Conservation (phyloP, 2,888 invertebrate species). For the Dolichopus griseipennis region DNA sequence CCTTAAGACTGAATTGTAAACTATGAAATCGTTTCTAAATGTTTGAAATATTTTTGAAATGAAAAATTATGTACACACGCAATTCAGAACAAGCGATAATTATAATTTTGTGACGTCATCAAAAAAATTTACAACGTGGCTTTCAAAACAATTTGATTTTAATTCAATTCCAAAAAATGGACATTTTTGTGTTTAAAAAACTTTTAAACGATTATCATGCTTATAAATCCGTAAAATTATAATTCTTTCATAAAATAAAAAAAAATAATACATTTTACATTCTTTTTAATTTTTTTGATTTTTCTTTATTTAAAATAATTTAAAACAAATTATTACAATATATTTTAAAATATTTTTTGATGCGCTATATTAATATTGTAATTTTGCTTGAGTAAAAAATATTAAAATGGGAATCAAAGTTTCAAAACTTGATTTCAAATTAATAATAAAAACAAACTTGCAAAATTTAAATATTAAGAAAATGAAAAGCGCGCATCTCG, state of each 20-base stretch:
- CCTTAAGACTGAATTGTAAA: no score
- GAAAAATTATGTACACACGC: background rate
- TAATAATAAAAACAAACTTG: background rate
- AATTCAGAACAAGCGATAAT: background rate
- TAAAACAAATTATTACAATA: no score
- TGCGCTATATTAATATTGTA: constrained; percentile 1
- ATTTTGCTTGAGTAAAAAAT: background rate
- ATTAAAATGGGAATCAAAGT: background rate
- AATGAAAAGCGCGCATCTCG: constrained; percentile 44
- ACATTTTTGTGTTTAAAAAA: no score
- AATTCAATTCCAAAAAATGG: no score
- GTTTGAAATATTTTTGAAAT: background rate
- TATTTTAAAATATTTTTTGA: background rate
- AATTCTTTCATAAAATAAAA: no score
- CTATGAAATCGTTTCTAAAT: background rate
- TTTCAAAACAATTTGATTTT: background rate
- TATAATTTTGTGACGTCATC: background rate
- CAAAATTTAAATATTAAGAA: constrained; percentile 15
- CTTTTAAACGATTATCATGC: background rate
- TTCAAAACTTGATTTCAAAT: background rate
- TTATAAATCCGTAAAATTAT: background rate
- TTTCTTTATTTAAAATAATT: no score
- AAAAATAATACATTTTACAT: no score
- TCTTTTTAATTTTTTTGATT: no score
- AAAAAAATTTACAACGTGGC: background rate